phyloP scores from a whole-genome alignment of 2,797 vertebrate species.

The Enteromius treurensis region DNA sequence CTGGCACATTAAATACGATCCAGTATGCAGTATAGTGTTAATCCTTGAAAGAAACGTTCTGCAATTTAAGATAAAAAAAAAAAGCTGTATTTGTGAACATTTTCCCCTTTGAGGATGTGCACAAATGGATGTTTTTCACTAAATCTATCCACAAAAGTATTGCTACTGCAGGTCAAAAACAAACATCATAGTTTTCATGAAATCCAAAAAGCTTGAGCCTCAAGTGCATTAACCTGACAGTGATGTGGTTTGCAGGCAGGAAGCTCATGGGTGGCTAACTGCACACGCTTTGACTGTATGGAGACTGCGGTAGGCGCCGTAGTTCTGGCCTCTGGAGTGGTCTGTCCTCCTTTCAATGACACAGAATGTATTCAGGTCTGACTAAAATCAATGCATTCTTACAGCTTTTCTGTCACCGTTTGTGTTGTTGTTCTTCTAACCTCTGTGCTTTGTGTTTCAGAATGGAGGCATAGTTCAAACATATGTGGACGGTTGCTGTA shows the following conservation, averaged over 20 bases:
- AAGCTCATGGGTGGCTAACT: slow-evolving; percentile 93
- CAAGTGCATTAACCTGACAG: neutral
- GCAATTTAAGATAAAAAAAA: neutral
- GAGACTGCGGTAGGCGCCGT: slow-evolving; percentile 85
- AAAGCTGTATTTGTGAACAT: neutral
- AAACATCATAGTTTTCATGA: neutral
- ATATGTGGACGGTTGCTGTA: slow-evolving; percentile 96
- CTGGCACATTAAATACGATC: neutral
- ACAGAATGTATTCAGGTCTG: slow-evolving; percentile 96
- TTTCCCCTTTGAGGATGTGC: neutral
- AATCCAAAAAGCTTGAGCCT: neutral
- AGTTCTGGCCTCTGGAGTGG: slow-evolving; percentile 86
- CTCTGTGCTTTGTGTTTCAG: slow-evolving; percentile 77
- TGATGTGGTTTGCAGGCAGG: slow-evolving; percentile 79
- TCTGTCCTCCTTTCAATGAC: slow-evolving; percentile 95
- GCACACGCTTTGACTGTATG: slow-evolving; percentile 89
- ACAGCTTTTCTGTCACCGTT: neutral
- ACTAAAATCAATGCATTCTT: slow-evolving; percentile 37
- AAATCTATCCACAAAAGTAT: neutral
- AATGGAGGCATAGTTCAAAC: slow-evolving; percentile 91
- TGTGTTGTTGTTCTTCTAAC: slow-evolving; percentile 20
- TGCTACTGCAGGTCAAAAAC: neutral
- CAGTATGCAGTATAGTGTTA: neutral
- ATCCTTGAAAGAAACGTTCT: neutral
- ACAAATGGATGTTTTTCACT: slow-evolving; percentile 12